These are phyloP conservation scores for Trachelus tabidus DNA, from an alignment of 2,888 invertebrate genomes.

Conservation along the genomic window DNA sequence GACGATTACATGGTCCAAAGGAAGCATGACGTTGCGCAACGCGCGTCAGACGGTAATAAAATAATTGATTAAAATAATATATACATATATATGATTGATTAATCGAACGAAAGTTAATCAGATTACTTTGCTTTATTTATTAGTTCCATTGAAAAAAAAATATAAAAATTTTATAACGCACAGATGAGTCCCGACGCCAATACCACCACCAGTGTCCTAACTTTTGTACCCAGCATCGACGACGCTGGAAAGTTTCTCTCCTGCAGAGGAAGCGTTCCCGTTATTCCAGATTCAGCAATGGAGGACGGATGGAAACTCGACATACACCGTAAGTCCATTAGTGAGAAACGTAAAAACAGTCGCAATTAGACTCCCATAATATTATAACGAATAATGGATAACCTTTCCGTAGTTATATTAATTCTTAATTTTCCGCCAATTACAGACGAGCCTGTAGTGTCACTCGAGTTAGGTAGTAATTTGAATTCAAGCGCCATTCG, in stretches of 20 bases:
- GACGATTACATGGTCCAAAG: conserved; percentile 84
- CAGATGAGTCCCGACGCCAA: conserved; percentile 78
- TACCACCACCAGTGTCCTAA: conserved; percentile 80
- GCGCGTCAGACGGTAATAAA: conserved; percentile 75
- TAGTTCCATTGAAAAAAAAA: background rate
- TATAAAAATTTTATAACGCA: conserved; percentile 19
- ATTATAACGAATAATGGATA: background rate
- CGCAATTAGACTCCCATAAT: background rate
- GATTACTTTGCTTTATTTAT: background rate
- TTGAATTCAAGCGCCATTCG: conserved; percentile 83
- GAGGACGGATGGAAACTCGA: conserved; percentile 86
- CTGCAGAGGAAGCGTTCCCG: conserved; percentile 82
- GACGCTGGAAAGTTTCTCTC: conserved; percentile 83
- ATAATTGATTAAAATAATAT: background rate
- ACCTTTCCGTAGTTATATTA: background rate
- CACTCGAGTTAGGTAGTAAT: conserved; percentile 84
- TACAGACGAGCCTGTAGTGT: conserved; percentile 86
- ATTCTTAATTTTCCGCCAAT: conserved; percentile 32
- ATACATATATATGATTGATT: background rate
- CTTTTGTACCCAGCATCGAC: conserved; percentile 81
- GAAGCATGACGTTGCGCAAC: conserved; percentile 75
- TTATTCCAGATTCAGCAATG: conserved; percentile 79
- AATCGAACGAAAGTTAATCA: background rate
- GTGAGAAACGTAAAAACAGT: background rate
- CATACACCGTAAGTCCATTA: conserved; percentile 82